Percentiles rank a stretch among this genome's conserved stretches.
These are phyloP conservation scores for Agrotis exclamationis DNA, from an alignment of 2,888 invertebrate species.

Conservation along the genomic window DNA sequence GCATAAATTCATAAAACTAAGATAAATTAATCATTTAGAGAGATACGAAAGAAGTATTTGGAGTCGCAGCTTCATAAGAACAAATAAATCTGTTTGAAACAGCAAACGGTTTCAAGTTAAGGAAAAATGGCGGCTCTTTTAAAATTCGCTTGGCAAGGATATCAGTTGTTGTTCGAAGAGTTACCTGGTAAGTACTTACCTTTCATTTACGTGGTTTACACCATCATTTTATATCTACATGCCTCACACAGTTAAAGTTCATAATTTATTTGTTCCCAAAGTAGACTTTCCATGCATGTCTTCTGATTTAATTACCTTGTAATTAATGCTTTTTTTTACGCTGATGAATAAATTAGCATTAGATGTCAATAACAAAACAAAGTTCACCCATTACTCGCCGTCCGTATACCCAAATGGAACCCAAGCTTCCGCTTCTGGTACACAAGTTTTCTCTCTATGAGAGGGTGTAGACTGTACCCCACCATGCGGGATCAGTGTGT, in stretches of 20 bases:
- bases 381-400: too few species aligned
- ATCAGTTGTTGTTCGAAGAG: slow-evolving; percentile 79
- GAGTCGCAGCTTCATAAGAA: background rate
- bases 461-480: too few species aligned
- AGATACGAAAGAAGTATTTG: background rate
- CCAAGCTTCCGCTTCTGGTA: too few species aligned
- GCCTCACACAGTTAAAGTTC: background rate
- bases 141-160: slow-evolving; percentile 75
- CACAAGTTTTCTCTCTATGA: too few species aligned
- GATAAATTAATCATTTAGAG: background rate
- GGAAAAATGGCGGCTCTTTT: slow-evolving; percentile 82
- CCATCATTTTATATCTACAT: too few species aligned
- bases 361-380: too few species aligned
- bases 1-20: background rate
- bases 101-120: background rate
- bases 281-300: background rate
- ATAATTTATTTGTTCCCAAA: background rate
- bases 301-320: too few species aligned
- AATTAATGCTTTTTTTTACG: too few species aligned
- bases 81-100: background rate
- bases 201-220: background rate
- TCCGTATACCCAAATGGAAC: too few species aligned
- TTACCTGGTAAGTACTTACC: slow-evolving; percentile 76
- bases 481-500: too few species aligned
- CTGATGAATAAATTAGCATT: too few species aligned